Conservation (phyloP, 2,113 vertebrate species). For the Antennarius striatus region DNA sequence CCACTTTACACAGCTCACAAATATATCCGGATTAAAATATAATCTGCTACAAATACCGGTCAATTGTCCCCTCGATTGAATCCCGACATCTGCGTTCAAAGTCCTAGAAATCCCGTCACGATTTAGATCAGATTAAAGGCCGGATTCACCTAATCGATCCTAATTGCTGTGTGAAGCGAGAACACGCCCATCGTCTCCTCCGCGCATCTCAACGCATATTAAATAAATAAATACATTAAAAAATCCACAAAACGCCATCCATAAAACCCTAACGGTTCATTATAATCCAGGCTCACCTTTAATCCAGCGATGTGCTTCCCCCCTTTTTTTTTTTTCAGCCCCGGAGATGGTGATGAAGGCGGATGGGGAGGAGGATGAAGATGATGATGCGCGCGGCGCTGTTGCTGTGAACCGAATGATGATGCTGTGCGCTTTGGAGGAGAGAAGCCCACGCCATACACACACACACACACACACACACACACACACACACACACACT, state of each 20-base stretch:
- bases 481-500: background rate
- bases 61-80: conserved; percentile 2
- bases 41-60: conserved; percentile 7
- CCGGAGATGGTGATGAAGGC: conserved; percentile 51
- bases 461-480: conserved; percentile 32
- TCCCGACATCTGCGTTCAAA: conserved; percentile 16
- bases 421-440: conserved; percentile 54
- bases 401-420: conserved; percentile 60
- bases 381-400: conserved; percentile 58
- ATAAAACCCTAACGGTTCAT: too few species aligned
- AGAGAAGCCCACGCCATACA: conserved; percentile 72
- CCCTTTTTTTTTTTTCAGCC: conserved; percentile 33
- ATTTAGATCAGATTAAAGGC: conserved; percentile 31
- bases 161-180: conserved; percentile 47
- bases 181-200: conserved; percentile 53
- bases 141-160: conserved; percentile 50
- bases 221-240: background rate
- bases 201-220: background rate
- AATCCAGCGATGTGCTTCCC: conserved; percentile 29
- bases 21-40: conserved; percentile 17
- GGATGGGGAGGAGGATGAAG: conserved; percentile 49
- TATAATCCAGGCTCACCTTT: conserved; percentile 47
- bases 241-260: too few species aligned
- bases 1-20: conserved; percentile 41
- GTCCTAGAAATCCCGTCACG: conserved; percentile 27